phyloP scores from a whole-genome alignment of 2,888 invertebrate genomes.

The Mactromeris polynyma region DNA sequence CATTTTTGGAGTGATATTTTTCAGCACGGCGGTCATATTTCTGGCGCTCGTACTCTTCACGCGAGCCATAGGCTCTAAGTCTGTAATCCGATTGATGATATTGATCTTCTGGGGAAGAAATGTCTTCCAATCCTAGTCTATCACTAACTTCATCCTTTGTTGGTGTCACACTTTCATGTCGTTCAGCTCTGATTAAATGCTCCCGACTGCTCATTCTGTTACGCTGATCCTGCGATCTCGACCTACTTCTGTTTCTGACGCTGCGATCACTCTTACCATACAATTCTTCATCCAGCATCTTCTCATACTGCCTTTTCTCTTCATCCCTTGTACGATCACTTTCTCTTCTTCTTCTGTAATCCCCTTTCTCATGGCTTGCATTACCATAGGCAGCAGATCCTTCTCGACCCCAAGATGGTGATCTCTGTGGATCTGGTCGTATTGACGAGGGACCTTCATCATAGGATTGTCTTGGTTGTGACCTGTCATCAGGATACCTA shows the following conservation, averaged over 20 bases:
- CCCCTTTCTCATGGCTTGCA: not conserved
- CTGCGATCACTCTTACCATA: slow-evolving; percentile 25
- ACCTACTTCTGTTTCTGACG: slow-evolving; percentile 15
- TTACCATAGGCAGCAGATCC: not conserved
- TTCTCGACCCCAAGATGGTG: slow-evolving; percentile 28
- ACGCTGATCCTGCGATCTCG: slow-evolving; percentile 13
- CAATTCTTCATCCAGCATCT: slow-evolving; percentile 12
- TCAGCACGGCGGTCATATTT: slow-evolving; percentile 25
- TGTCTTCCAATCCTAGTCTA: slow-evolving; percentile 60
- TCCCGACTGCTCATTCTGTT: not conserved
- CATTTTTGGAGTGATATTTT: slow-evolving; percentile 30
- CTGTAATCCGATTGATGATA: slow-evolving; percentile 37
- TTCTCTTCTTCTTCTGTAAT: slow-evolving; percentile 18
- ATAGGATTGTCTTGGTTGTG: not conserved
- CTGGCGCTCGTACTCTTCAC: slow-evolving; percentile 7
- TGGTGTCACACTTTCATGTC: slow-evolving; percentile 53
- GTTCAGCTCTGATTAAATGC: not conserved
- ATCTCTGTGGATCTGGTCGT: not conserved
- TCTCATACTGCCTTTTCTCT: slow-evolving; percentile 15
- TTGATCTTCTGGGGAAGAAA: slow-evolving; percentile 60
- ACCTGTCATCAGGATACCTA: not conserved
- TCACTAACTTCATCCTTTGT: slow-evolving; percentile 64
- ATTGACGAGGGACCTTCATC: not conserved
- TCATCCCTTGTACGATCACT: not conserved
- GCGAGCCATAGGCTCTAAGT: slow-evolving; percentile 18